phyloP scores from a whole-genome alignment of 1,140 invertebrate species.

The Dryas iulia region DNA sequence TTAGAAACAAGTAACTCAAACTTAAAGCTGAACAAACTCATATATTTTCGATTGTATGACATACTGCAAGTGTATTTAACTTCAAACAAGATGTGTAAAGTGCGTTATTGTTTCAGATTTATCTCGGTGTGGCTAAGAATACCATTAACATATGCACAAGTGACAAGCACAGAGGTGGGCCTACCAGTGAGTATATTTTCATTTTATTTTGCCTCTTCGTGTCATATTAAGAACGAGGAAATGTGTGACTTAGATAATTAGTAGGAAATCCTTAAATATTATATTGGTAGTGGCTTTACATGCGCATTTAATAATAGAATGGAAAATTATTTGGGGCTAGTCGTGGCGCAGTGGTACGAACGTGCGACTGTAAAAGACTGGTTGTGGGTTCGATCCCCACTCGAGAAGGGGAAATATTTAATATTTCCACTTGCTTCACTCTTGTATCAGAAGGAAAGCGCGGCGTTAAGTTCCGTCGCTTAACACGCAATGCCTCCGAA shows the following conservation, averaged over 20 bases:
- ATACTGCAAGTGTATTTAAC: background rate
- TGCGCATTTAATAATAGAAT: no score
- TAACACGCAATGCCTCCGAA: no score
- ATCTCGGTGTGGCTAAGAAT: constrained; percentile 46
- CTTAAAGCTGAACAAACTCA: constrained; percentile 31
- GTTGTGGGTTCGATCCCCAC: no score
- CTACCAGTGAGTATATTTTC: constrained; percentile 45
- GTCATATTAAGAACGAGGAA: background rate
- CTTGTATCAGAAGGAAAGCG: no score
- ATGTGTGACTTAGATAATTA: background rate
- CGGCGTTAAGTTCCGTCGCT: no score
- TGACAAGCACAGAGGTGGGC: constrained; percentile 48
- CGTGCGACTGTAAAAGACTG: no score
- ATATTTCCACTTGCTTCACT: no score
- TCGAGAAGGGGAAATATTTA: no score
- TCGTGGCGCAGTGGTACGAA: no score
- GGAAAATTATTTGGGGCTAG: no score
- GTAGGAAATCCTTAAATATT: background rate
- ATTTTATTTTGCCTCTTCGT: background rate
- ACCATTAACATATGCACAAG: constrained; percentile 47
- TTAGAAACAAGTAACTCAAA: background rate
- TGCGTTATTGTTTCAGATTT: constrained; percentile 61
- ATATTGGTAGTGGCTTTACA: no score
- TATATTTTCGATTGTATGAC: constrained; percentile 24
- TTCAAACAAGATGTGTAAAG: constrained; percentile 15